phyloP scores from a whole-genome alignment of 64 coral and sea anemone species.

The Pocillopora verrucosa region DNA sequence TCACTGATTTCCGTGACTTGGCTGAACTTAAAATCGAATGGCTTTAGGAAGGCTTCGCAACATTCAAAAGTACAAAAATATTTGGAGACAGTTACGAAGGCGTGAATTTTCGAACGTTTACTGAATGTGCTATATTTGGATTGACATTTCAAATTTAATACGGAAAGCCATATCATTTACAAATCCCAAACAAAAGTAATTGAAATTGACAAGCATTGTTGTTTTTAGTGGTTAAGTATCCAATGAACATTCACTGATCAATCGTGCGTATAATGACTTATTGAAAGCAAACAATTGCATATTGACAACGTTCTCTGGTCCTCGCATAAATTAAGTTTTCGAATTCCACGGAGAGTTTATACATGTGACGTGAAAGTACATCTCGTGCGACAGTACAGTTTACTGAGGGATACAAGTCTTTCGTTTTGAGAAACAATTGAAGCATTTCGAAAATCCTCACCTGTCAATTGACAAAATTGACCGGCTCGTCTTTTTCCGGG shows the following conservation, averaged over 20 bases:
- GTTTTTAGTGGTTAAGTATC: conserved; percentile 6
- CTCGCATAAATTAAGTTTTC: conserved; percentile 38
- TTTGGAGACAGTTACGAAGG: not conserved
- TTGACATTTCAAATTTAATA: conserved; percentile 19
- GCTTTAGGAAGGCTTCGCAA: not conserved
- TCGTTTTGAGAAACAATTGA: not conserved
- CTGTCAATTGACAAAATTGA: not conserved
- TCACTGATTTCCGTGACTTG: not conserved
- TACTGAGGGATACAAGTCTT: not conserved
- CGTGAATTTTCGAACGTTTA: not conserved
- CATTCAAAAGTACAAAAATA: not conserved
- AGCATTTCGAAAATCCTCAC: not conserved
- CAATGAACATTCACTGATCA: not conserved
- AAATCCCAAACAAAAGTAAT: conserved; percentile 25
- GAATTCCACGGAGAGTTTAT: conserved; percentile 4
- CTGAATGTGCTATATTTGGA: conserved; percentile 11
- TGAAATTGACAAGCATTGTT: conserved; percentile 14
- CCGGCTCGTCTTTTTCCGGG: not conserved
- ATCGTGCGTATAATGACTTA: not conserved
- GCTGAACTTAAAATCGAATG: not conserved
- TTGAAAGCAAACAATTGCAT: conserved; percentile 1
- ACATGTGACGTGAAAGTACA: not conserved
- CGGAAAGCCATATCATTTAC: conserved; percentile 17
- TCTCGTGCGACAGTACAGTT: not conserved
- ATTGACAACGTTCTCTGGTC: not conserved